Evolutionary conservation across 2,888 invertebrate species (phyloP).

Genomic region (Agriotes lineatus): DNA sequence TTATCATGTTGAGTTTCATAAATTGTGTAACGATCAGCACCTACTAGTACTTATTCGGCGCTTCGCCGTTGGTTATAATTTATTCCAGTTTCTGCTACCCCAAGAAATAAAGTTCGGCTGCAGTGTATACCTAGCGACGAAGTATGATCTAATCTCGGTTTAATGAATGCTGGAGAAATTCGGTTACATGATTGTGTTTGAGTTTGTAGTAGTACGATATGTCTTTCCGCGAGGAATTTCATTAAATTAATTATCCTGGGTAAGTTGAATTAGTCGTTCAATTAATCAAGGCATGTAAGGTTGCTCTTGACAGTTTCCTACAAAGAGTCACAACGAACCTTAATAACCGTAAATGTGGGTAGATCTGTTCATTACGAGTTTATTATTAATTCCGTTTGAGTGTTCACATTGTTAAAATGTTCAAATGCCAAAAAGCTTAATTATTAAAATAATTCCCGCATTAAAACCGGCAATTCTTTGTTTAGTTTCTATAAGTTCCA

Average conservation of each 20-base stretch:
- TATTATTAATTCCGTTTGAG: too few relatives aligned
- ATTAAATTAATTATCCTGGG: slow-evolving; percentile 11
- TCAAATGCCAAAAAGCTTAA: too few relatives aligned
- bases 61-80: too few relatives aligned
- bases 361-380: slow-evolving; percentile 1
- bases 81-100: too few relatives aligned
- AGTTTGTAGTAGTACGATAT: neutral
- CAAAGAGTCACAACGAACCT: slow-evolving; percentile 15
- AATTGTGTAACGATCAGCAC: too few relatives aligned
- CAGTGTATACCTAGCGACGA: neutral
- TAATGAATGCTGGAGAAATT: slow-evolving; percentile 1
- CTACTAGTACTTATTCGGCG: too few relatives aligned
- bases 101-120: too few relatives aligned
- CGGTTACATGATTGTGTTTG: neutral
- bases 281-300: slow-evolving; percentile 13
- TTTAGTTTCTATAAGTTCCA: too few relatives aligned
- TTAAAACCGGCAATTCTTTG: too few relatives aligned
- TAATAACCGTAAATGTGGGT: neutral
- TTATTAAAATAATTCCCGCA: too few relatives aligned
- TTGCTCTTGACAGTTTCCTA: slow-evolving; percentile 12
- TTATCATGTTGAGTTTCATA: too few relatives aligned
- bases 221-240: slow-evolving; percentile 1
- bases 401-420: too few relatives aligned
- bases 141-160: neutral
- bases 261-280: slow-evolving; percentile 15